Evolutionary conservation across 2,797 vertebrate genomes (phyloP).

Genomic region (Glossophaga mutica): DNA sequence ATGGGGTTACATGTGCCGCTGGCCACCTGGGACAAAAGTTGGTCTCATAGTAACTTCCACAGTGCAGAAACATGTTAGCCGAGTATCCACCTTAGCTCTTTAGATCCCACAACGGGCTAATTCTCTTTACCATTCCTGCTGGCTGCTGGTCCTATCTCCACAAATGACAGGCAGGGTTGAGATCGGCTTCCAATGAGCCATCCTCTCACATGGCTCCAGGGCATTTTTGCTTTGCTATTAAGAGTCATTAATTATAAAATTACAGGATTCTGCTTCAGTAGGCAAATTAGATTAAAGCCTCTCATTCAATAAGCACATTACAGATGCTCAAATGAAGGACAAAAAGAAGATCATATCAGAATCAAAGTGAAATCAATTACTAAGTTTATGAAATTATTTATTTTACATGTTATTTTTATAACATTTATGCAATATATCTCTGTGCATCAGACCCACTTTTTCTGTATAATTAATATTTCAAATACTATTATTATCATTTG

Average conservation of each 20-base stretch:
- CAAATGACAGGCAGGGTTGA: background rate
- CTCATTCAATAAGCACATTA: constrained; percentile 12
- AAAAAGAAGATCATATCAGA: background rate
- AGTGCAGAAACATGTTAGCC: background rate
- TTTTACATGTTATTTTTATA: constrained; percentile 4
- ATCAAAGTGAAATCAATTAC: background rate
- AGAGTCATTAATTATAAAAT: constrained; percentile 2
- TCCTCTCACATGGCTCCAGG: background rate
- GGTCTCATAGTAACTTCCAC: background rate
- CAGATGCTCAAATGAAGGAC: background rate
- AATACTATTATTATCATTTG: constrained; percentile 20
- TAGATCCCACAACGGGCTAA: background rate
- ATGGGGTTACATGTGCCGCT: background rate
- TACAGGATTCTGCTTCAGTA: background rate
- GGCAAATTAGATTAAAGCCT: background rate
- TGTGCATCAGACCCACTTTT: background rate
- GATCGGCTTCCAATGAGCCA: background rate
- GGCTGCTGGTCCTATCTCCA: background rate
- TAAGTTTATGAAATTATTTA: background rate
- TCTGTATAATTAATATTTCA: constrained; percentile 3
- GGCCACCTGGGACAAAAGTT: background rate
- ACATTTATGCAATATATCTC: background rate
- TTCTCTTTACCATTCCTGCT: background rate
- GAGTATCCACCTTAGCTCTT: background rate
- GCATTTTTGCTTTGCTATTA: constrained; percentile 24